These are phyloP conservation scores for Lytechinus variegatus DNA, from an alignment of 35 echinoderm and acorn worm species.

Conservation along the genomic window DNA sequence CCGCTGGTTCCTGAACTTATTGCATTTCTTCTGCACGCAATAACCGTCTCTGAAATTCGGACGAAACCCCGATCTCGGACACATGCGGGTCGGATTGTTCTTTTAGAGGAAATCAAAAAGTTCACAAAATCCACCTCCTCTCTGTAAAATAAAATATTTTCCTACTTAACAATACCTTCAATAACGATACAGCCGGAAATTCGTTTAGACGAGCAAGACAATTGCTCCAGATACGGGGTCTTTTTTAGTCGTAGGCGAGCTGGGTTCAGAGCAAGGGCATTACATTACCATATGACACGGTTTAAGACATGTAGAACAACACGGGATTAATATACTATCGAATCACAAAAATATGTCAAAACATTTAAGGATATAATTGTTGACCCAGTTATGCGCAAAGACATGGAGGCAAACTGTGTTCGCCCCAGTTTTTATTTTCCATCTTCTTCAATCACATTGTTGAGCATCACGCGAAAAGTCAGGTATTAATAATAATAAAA, in stretches of 20 bases:
- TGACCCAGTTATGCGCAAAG: constrained; percentile 29
- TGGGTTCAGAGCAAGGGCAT: neutral
- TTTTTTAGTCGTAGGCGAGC: constrained; percentile 22
- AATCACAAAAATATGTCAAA: constrained; percentile 55
- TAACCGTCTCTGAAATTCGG: neutral
- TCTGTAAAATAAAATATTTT: neutral
- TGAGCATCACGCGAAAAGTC: neutral
- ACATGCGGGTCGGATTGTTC: constrained; percentile 2
- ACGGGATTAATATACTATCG: constrained; percentile 39
- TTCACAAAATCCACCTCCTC: neutral
- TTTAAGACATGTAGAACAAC: constrained; percentile 12
- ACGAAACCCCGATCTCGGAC: neutral
- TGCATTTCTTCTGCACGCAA: constrained; percentile 49
- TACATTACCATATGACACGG: neutral
- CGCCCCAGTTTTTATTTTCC: neutral
- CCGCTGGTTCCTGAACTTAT: constrained; percentile 31
- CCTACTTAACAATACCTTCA: neutral
- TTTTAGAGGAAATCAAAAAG: neutral
- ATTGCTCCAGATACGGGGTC: constrained; percentile 13
- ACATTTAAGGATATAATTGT: constrained; percentile 38
- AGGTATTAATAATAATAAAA: constrained; percentile 9
- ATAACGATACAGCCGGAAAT: constrained; percentile 27
- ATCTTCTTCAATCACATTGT: neutral
- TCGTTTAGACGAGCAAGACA: constrained; percentile 31
- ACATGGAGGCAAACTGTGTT: neutral